Base-by-base conservation (phyloP, 1,140 invertebrate genomes). In the Drosophila novamexicana region DNA sequence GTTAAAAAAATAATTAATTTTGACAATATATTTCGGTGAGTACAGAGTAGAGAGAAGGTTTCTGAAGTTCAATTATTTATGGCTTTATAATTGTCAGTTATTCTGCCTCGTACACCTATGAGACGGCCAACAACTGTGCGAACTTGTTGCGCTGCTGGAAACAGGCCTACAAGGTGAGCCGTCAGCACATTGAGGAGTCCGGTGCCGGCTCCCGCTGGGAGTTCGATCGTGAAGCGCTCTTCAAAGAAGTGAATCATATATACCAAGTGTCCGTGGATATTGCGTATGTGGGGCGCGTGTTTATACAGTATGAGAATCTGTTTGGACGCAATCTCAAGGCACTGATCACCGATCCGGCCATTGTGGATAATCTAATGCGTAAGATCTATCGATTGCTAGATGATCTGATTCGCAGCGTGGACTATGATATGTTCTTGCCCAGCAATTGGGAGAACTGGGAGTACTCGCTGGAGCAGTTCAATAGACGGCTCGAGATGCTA, bases 171-270 rank as follows among this genome's bases (percentile, higher is more conserved):
- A 93, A 95, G 73, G 93, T 95, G 56, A 97, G 95, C 0, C 93
- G 97, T 32, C 93, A 95, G 14, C 95, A 95, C 69, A 98, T 98
- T 73, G 97, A 98, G 92, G 83, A 95, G 3, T 96, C 96, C 1
- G 96, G 96, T 0, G 96, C 96, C 78, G 96, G 96, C 4, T 94
- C 94, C 8, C 94, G 97, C 12, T 98, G 97, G 98, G 97, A 98
- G 92, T 98, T 98, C 92, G 96, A 98, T 82, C 95, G 96, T 70
- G 95, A 94, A 8, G 94, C 94, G 49, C 93, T 98, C 1, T 98
- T 98, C 91, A 95, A 95, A 7, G 94, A 95, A 53, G 97, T 97
- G 0, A 97, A 98, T 85, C 97, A 98, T 82, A 96, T 97, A 74
- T 95, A 95, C 10, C 93, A 93, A 9, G 96, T 98, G n/a, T 96